Conservation (phyloP, 2,888 invertebrate genomes). For the Graphium colonna region DNA sequence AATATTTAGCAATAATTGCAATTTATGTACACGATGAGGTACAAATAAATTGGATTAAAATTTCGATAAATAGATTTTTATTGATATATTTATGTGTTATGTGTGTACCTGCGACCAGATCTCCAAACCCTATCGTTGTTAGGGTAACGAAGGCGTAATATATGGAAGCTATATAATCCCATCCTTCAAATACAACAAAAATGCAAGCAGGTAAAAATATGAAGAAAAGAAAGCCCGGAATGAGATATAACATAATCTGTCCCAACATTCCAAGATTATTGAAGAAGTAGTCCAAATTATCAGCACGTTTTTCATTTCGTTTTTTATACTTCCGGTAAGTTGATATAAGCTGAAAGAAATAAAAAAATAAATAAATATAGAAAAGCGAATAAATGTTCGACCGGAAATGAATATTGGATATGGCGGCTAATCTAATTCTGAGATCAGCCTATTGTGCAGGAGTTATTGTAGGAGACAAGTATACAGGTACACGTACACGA, state of each 20-base stretch:
- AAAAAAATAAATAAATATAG: not conserved
- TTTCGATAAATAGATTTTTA: no score
- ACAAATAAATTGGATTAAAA: no score
- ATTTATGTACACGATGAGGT: no score
- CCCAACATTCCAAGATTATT: constrained; percentile 86
- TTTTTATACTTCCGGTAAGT: constrained; percentile 91
- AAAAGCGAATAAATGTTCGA: no score
- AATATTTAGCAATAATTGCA: no score
- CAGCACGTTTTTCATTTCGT: constrained; percentile 79
- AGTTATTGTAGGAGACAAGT: no score
- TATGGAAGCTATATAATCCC: constrained; percentile 91
- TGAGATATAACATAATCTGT: constrained; percentile 90
- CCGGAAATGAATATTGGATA: no score
- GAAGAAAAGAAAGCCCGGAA: constrained; percentile 93
- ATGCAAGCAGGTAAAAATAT: constrained; percentile 92
- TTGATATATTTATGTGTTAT: no score
- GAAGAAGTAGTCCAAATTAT: constrained; percentile 82
- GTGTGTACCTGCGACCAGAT: constrained; percentile 94
- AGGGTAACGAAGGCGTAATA: constrained; percentile 94
- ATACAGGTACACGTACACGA: no score
- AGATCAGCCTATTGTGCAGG: not conserved
- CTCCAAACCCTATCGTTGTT: constrained; percentile 96
- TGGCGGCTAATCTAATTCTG: no score
- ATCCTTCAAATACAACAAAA: constrained; percentile 91
- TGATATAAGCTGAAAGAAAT: constrained; percentile 82